Evolutionary conservation across 2,113 vertebrate species (phyloP), one percentile per base, ranked within the genome.

Genomic region (Aptenodytes forsteri): DNA sequence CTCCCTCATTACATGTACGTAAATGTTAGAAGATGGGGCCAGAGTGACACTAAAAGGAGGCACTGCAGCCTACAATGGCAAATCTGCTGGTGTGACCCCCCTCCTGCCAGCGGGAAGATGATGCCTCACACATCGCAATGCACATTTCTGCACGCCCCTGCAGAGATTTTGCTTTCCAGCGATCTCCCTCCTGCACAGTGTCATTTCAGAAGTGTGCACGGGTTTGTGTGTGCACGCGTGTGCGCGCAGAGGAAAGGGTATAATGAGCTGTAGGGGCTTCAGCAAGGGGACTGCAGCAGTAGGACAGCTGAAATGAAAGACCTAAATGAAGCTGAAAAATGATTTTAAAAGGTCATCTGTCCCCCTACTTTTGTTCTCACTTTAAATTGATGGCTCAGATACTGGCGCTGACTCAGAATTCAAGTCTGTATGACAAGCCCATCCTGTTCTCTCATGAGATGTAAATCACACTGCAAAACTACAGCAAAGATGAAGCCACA

Each of bases 291-390:
- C 58, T 46, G 79, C 36, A 59, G 55, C 20, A 18, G 42, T 1
- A 56, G 52, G 38, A 23, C 54, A n/a, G 77, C 77, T 82, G 77
- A 61, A 94, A n/a, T 29, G 49, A 90, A 87, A 90, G 55, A 54
- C 75, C 78, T 80, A 80, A 91, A 91, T 52, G 71, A 96, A 88
- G 84, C 78, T 52, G 89, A 81, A 94, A 84, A 87, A 89, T 70
- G 1, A 95, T 92, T 95, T 85, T 46, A n/a, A 96, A 95, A 92
- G 90, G 87, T 82, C 92, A 94, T 86, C 73, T 78, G 83, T 87
- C 87, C 83, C 84, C 27, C 32, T 75, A 18, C 80, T 94, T 96
- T 90, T 94, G 73, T 87, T 96, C 92, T 91, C n/a, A 4, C 80
- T 94, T 90, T 59, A 69, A 96, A 97, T 8, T 65, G 85, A 95